phyloP scores from a whole-genome alignment of 1,140 invertebrate species.

The Charaxes varanes region DNA sequence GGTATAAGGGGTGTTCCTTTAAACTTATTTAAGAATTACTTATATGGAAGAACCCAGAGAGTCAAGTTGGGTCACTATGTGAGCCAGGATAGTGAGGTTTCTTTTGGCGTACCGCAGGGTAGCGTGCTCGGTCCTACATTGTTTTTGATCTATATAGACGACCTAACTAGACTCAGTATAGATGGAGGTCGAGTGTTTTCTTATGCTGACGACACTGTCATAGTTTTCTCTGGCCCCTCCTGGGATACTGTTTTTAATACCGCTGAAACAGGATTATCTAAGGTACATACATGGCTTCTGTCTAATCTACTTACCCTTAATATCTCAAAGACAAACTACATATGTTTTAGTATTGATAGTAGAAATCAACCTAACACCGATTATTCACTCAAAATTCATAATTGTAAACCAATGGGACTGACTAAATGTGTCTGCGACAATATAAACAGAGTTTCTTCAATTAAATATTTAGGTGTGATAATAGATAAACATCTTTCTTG shows the following conservation, averaged over 20 bases:
- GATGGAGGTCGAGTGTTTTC: constrained; percentile 8
- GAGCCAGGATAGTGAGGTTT: not conserved
- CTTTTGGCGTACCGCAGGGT: constrained; percentile 7
- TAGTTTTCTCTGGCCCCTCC: not conserved
- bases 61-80: constrained; percentile 5
- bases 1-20: constrained; percentile 13
- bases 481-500: not conserved
- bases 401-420: no score
- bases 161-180: constrained; percentile 8
- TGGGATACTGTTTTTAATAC: constrained; percentile 1
- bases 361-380: no score
- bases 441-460: no score
- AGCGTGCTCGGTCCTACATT: constrained; percentile 13
- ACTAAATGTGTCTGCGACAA: no score
- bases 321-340: no score
- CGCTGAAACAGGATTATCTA: not conserved
- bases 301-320: constrained; percentile 1
- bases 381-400: no score
- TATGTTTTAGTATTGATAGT: no score
- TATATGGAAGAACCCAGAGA: constrained; percentile 6
- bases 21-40: constrained; percentile 8
- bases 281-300: not conserved
- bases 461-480: no score
- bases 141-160: constrained; percentile 21
- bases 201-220: constrained; percentile 18